Evolutionary conservation across 2,113 vertebrate species (phyloP).

Genomic region (Egretta garzetta): DNA sequence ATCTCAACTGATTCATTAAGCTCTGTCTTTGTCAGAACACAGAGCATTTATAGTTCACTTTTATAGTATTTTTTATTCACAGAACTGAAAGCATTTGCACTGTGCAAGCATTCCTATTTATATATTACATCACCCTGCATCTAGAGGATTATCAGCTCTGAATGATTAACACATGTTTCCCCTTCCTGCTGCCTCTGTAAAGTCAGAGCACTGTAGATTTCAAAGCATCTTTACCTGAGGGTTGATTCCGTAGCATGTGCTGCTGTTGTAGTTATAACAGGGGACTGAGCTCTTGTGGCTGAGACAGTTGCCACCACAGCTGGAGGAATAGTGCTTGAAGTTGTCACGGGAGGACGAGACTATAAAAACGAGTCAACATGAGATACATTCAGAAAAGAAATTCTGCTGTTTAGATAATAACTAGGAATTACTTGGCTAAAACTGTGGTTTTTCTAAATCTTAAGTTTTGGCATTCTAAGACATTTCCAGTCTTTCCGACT

Average conservation of each 20-base stretch:
- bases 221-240: slow-evolving; percentile 80
- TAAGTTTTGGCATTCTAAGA: neutral
- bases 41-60: neutral
- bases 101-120: neutral
- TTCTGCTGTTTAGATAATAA: neutral
- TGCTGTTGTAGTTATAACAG: slow-evolving; percentile 89
- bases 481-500: neutral
- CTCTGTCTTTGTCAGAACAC: neutral
- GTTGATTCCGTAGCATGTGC: slow-evolving; percentile 89
- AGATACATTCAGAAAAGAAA: neutral
- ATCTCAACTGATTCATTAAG: neutral
- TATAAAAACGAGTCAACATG: slow-evolving; percentile 42
- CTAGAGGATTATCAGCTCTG: neutral
- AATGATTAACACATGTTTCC: neutral
- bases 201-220: neutral
- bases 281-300: slow-evolving; percentile 92
- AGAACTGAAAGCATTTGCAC: neutral
- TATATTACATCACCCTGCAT: neutral
- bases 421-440: neutral
- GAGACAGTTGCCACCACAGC: slow-evolving; percentile 94
- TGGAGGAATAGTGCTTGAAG: slow-evolving; percentile 90
- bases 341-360: slow-evolving; percentile 92
- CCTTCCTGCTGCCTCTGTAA: neutral
- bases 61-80: neutral
- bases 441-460: neutral